Conservation (phyloP, 1,140 invertebrate genomes). For the Linepithema humile region DNA sequence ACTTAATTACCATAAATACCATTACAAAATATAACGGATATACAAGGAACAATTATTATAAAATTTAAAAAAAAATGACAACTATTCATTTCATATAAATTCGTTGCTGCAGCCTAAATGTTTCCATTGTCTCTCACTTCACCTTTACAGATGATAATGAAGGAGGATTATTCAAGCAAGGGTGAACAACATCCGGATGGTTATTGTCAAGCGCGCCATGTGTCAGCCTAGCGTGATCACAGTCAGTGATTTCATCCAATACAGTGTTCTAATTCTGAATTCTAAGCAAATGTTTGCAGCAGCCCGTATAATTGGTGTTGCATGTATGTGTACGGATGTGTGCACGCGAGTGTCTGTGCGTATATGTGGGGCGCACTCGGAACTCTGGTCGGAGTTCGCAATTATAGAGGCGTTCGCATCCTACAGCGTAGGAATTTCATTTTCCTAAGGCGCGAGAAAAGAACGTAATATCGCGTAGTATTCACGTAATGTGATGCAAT, state of each 20-base stretch:
- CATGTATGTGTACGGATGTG: neutral
- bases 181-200: neutral
- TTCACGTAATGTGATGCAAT: slow-evolving; percentile 27
- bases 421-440: slow-evolving; percentile 37
- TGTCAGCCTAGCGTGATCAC: slow-evolving; percentile 14
- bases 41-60: neutral
- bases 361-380: neutral
- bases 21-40: neutral
- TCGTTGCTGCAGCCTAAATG: neutral
- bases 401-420: slow-evolving; percentile 27
- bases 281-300: slow-evolving; percentile 50
- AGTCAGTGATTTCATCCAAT: slow-evolving; percentile 52
- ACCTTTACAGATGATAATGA: neutral
- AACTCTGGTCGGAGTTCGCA: slow-evolving; percentile 33
- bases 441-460: slow-evolving; percentile 40
- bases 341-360: neutral
- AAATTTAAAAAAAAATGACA: neutral
- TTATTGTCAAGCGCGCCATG: slow-evolving; percentile 25
- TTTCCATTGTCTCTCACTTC: neutral
- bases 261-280: slow-evolving; percentile 35
- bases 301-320: slow-evolving; percentile 40
- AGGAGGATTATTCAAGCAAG: slow-evolving; percentile 9
- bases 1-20: neutral
- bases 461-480: slow-evolving; percentile 27
- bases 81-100: neutral